Evolutionary conservation across 2,888 invertebrate genomes (phyloP).

Genomic region (Hemithea aestivaria): DNA sequence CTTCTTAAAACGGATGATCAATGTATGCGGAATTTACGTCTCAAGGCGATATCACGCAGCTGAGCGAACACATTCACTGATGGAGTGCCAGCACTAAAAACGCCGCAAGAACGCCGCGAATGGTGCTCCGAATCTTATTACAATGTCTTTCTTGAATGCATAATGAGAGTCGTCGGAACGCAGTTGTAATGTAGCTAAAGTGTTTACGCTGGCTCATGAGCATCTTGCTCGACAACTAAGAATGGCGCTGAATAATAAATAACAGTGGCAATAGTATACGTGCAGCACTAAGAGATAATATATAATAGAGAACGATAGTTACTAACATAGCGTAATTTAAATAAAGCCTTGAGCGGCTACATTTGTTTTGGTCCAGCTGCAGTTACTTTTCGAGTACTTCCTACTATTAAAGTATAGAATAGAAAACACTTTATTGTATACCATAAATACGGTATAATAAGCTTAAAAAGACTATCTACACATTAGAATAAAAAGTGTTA

Average conservation of each 20-base stretch:
- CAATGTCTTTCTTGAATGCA: conserved; percentile 17
- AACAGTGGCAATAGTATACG: conserved; percentile 13
- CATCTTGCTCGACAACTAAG: conserved; percentile 17
- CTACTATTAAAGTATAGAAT: no score
- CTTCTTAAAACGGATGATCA: no score
- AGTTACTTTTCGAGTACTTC: no score
- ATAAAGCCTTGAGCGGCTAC: neutral
- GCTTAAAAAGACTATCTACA: no score
- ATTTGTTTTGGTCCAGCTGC: no score
- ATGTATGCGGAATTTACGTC: no score
- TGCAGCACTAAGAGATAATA: no score
- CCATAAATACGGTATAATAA: no score
- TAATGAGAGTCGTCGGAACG: conserved; percentile 11
- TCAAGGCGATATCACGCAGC: neutral
- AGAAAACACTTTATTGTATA: no score
- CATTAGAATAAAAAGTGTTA: no score
- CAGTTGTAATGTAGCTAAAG: conserved; percentile 11
- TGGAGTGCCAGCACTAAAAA: conserved; percentile 2
- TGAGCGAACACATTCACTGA: neutral
- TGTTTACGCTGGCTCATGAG: conserved; percentile 20
- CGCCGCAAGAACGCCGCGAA: conserved; percentile 11
- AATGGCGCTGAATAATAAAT: conserved; percentile 20
- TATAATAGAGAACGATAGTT: no score
- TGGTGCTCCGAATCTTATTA: conserved; percentile 11
- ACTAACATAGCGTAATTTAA: no score